phyloP scores from a whole-genome alignment of 2,113 vertebrate species.

The Spizaetus ornatus region DNA sequence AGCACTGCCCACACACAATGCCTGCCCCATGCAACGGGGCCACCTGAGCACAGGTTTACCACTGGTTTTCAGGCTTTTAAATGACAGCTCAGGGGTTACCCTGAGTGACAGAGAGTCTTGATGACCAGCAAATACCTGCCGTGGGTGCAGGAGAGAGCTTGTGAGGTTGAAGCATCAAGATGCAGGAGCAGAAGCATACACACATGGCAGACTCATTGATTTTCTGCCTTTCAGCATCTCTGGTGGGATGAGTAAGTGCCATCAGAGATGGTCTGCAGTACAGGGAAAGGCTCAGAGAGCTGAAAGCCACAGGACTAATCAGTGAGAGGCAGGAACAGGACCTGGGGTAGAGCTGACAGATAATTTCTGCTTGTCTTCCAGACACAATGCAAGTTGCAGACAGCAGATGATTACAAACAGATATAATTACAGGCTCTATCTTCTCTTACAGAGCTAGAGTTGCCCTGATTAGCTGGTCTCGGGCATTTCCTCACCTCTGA shows the following conservation, averaged over 20 bases:
- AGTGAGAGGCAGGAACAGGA: not conserved
- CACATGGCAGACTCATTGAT: accelerated
- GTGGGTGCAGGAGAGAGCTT: not conserved
- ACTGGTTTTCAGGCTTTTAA: not conserved
- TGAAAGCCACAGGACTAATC: not conserved
- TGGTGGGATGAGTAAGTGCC: not conserved
- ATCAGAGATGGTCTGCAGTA: not conserved
- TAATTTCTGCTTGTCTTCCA: not conserved
- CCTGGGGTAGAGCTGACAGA: not conserved
- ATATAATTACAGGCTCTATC: not conserved
- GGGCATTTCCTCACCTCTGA: not conserved
- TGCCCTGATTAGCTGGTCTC: not conserved
- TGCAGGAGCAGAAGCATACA: not conserved
- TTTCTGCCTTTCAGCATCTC: not conserved
- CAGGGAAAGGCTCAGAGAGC: not conserved
- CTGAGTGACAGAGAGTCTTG: accelerated
- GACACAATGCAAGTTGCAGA: not conserved
- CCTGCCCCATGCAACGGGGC: accelerated
- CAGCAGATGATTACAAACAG: not conserved
- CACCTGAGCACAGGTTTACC: not conserved
- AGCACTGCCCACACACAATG: accelerated
- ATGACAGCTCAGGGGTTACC: not conserved
- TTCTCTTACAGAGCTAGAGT: not conserved
- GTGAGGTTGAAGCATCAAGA: not conserved
- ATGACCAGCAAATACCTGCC: not conserved